Evolutionary conservation across 2,113 vertebrate genomes (phyloP).

Genomic region (Anoplopoma fimbria): DNA sequence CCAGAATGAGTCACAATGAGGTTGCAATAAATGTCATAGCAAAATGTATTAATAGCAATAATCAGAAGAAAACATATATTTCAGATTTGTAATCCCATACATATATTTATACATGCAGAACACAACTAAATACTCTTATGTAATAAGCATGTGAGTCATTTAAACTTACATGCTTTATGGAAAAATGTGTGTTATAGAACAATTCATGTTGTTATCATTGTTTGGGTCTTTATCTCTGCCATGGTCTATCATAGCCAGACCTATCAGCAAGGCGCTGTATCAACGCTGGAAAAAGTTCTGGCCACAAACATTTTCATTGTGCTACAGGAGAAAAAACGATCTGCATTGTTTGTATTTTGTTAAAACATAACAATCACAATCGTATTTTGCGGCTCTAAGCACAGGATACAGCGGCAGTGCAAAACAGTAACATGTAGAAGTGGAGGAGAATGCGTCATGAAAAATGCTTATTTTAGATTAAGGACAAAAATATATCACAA

Average conservation of each 20-base stretch:
- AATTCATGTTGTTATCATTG: neutral
- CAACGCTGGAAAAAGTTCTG: neutral
- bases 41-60: neutral
- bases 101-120: neutral
- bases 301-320: neutral
- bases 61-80: neutral
- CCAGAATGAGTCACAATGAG: neutral
- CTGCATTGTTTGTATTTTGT: neutral
- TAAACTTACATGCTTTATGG: neutral
- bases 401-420: neutral
- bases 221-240: neutral
- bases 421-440: neutral
- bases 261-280: neutral
- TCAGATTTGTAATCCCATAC: neutral
- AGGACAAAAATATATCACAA: neutral
- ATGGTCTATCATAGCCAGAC: neutral
- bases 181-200: neutral
- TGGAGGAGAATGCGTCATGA: neutral
- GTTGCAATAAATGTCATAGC: neutral
- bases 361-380: neutral
- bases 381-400: neutral
- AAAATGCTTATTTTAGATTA: neutral
- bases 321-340: neutral
- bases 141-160: conserved; percentile 2
- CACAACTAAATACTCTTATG: neutral